phyloP scores from a whole-genome alignment of 2,113 vertebrate genomes.

The Vidua chalybeata region DNA sequence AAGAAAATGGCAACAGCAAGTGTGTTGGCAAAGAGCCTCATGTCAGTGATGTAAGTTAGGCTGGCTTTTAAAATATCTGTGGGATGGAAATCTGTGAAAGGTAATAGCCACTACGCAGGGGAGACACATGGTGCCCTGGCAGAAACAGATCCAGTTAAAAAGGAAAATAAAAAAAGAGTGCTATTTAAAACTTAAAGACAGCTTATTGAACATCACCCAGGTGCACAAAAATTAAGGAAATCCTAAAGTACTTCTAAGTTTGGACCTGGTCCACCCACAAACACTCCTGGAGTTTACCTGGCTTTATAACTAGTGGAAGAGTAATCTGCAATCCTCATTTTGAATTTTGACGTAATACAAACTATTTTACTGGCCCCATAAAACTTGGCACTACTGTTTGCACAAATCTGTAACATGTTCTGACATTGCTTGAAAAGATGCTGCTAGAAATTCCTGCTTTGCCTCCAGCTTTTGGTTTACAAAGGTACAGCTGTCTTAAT shows the following conservation, averaged over 20 bases:
- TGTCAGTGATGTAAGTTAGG: not conserved
- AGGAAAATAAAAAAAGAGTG: not conserved
- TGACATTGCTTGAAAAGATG: not conserved
- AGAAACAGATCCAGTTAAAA: not conserved
- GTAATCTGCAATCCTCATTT: not conserved
- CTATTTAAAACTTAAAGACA: not conserved
- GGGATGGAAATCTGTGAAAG: not conserved
- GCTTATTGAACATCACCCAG: not conserved
- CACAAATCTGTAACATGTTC: not conserved
- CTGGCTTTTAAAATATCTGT: not conserved
- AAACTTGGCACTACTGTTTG: not conserved
- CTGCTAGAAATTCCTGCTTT: not conserved
- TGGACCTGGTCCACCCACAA: not conserved
- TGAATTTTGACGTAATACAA: not conserved
- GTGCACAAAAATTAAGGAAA: not conserved
- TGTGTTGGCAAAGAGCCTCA: not conserved
- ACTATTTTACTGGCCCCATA: not conserved
- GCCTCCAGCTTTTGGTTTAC: not conserved
- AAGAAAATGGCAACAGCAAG: not conserved
- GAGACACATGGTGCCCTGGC: not conserved
- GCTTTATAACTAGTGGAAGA: not conserved
- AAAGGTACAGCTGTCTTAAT: not conserved
- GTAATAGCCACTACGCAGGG: not conserved
- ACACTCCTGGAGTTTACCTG: not conserved
- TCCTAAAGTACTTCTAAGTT: not conserved